Evolutionary conservation across 2,888 invertebrate species (phyloP), one percentile per base, ranked within the genome.

Genomic region (Onchidella celtica): DNA sequence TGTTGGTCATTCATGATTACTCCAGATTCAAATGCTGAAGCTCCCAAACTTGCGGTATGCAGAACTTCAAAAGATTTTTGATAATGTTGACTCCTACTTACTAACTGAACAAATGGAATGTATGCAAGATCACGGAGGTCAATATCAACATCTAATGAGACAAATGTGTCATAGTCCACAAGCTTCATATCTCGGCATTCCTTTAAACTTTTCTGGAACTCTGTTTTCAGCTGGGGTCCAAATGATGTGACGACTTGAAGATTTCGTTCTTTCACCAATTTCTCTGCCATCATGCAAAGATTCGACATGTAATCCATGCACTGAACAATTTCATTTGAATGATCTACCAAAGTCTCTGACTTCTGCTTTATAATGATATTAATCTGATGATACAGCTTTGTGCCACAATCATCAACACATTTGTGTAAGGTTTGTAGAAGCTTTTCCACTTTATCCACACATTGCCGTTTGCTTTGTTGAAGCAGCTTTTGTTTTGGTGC

Each of bases 91-190:
- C 36, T 65, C 34, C 40, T 61, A 40, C 79, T 73, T 63, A 80
- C 55, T 24, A 73, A 65, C 17, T 65, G 55, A 0, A 73, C 32
- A 3, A 73, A 55, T 6, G 55, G 29, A 3, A 21, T 27, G n/a
- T 65, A 21, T 36, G 55, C 55, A 11, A 80, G 21, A 24, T 24
- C 38, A 34, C 36, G 27, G 4, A 70, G 34, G 55, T 79, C 63
- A 36, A 63, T 40, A 29, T 79, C 79, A 47, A 79, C 2, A 21
- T 79, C 79, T 21, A 79, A 0, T 17, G 79, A 79, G 21, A 38
- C 36, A 70, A 69, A 79, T 61, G 70, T 72, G 6, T 70, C 55
- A 36, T 79, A 79, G 29, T 79, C 79, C 17, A 79, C 63, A 27
- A 59, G 21, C 9, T 70, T 79, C 21, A 79, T 29, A 24, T 70